These are phyloP conservation scores for Ormia ochracea DNA, from an alignment of 2,888 invertebrate genomes.

Conservation along the genomic window DNA sequence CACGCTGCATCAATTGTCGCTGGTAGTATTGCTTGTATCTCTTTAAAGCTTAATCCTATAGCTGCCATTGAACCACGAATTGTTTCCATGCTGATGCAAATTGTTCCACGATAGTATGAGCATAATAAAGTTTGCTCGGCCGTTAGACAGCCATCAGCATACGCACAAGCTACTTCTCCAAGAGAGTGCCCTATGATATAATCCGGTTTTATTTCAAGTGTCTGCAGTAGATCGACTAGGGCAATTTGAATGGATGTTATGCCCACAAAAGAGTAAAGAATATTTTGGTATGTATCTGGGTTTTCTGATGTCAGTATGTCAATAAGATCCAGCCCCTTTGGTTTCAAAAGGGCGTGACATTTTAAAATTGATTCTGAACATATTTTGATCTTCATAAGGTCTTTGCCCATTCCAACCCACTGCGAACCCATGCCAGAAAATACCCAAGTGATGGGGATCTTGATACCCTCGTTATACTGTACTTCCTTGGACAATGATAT, in stretches of 20 bases:
- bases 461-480: conserved; percentile 81
- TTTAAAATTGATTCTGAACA: conserved; percentile 84
- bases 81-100: conserved; percentile 83
- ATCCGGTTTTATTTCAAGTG: conserved; percentile 82
- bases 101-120: conserved; percentile 89
- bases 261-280: conserved; percentile 84
- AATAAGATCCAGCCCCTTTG: conserved; percentile 81
- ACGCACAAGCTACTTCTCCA: conserved; percentile 96
- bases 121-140: conserved; percentile 90
- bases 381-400: conserved; percentile 84
- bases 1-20: conserved; percentile 90
- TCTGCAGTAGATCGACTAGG: conserved; percentile 81
- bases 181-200: conserved; percentile 93
- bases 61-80: conserved; percentile 92
- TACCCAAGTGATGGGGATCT: conserved; percentile 89
- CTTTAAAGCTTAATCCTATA: conserved; percentile 82
- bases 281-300: conserved; percentile 81
- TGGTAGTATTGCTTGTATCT: conserved; percentile 81
- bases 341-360: conserved; percentile 79
- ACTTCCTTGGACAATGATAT: conserved; percentile 77
- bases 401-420: conserved; percentile 89
- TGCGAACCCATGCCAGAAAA: conserved; percentile 94
- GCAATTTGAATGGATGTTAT: conserved; percentile 84
- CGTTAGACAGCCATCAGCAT: conserved; percentile 94
- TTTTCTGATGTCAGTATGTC: conserved; percentile 82